phyloP scores from a whole-genome alignment of 2,888 invertebrate species.

The Hypselothyrea guttata region DNA sequence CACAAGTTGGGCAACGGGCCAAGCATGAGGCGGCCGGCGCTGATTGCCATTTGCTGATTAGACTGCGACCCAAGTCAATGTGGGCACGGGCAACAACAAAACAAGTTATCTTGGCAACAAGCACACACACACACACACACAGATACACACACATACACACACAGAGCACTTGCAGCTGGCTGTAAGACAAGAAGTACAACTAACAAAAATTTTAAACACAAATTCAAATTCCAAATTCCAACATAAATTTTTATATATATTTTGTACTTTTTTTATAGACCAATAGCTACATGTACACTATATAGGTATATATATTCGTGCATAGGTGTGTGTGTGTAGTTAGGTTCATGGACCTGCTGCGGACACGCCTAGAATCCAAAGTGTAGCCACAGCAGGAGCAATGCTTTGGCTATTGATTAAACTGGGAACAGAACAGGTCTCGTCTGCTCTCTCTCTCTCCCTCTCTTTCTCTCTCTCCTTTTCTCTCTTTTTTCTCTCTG shows the following conservation, averaged over 20 bases:
- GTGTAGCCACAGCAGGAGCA: conserved; percentile 48
- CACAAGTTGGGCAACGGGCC: not conserved
- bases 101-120: conserved; percentile 53
- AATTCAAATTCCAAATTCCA: conserved; percentile 72
- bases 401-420: conserved; percentile 69
- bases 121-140: conserved; percentile 47
- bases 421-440: conserved; percentile 76
- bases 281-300: conserved; percentile 39
- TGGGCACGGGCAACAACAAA: conserved; percentile 45
- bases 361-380: conserved; percentile 73
- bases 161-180: conserved; percentile 34
- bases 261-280: conserved; percentile 9
- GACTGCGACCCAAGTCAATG: conserved; percentile 53
- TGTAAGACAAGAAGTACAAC: conserved; percentile 40
- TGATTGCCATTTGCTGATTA: conserved; percentile 76
- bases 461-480: conserved; percentile 10
- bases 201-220: conserved; percentile 51
- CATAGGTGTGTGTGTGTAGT: conserved; percentile 40
- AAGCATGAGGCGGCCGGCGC: conserved; percentile 30
- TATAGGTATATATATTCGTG: conserved; percentile 9
- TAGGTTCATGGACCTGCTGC: conserved; percentile 75
- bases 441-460: conserved; percentile 19
- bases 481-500: conserved; percentile 9
- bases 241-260: conserved; percentile 39
- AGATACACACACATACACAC: conserved; percentile 31